Conservation (phyloP, 92 coral and sea anemone genomes). For the Palythoa grandiflora region DNA sequence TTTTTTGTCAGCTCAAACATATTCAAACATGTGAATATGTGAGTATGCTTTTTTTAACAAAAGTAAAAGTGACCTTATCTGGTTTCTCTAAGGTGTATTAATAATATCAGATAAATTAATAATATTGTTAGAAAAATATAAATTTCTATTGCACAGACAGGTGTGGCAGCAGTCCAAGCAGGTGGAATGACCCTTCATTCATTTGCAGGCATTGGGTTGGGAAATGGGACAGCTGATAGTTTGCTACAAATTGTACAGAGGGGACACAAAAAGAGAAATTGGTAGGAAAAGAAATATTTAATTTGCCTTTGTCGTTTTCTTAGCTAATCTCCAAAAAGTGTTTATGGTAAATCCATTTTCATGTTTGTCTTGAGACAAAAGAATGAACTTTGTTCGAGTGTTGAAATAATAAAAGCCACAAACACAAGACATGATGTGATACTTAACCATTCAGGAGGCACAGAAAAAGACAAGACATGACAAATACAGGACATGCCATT, state of each 20-base stretch:
- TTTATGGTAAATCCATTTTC: no score
- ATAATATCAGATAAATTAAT: background rate
- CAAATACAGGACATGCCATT: no score
- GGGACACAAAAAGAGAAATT: constrained; percentile 57
- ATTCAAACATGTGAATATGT: no score
- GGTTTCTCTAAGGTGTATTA: background rate
- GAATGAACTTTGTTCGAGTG: no score
- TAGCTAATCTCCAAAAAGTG: no score
- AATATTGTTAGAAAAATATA: background rate
- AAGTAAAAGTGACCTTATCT: no score
- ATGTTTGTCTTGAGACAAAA: background rate
- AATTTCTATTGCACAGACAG: constrained; percentile 52
- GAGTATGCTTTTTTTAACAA: no score
- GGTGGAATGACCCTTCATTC: constrained; percentile 70
- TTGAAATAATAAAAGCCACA: no score
- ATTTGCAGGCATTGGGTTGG: constrained; percentile 77
- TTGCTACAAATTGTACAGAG: constrained; percentile 48
- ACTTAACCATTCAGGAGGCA: no score
- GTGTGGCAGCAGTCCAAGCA: constrained; percentile 76
- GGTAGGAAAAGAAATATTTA: constrained; percentile 35
- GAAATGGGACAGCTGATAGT: constrained; percentile 65
- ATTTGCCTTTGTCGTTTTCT: background rate
- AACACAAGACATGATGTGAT: no score
- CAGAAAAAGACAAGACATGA: no score
- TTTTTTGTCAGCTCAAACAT: no score